Base-by-base conservation (phyloP, 1,140 invertebrate genomes). In the Bacillus rossius region DNA sequence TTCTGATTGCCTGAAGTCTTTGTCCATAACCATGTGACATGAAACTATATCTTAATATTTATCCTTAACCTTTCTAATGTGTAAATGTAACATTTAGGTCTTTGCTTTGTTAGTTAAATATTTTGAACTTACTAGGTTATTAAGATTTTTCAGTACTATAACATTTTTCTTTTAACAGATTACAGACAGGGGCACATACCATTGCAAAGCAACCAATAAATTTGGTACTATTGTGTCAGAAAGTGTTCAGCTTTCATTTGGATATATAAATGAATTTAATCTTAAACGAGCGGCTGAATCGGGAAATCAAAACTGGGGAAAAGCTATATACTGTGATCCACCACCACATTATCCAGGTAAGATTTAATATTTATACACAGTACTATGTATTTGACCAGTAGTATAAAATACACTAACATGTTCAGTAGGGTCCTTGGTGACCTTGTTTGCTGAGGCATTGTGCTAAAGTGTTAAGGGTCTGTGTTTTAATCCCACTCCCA, bases 231-330 rank as follows among this genome's bases (percentile, higher is more conserved):
- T 98, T 47, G 81, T 92, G 8, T 96, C 94, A 4, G 88, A 93
- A 71, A 92, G 86, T 68, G 91, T 94, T 0, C 78, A 87, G 60
- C 69, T 98, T 0, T 87, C 88, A 22, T 97, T 96, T 80, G 94
- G 92, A 20, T 94, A 88, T 69, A 94, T 96, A 60, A 81, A 87
- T 62, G 92, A 96, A 74, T 96, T 96, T 67, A 95, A 94, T 73
- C 78, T 92, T 55, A 91, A 92, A 71, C 80, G 94, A 52, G 85
- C 91, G 0, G 73, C 83, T 45, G 92, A 96, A 76, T 76, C 77
- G 55, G 93, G 91, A 26, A 87, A 90, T 68, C 87, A 94, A 72
- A 92, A 94, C 73, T 96, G 92, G 92, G 93, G 94, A 13, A 96
- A 95, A 79, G 86, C 89, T 0, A 84, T 97, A 61, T 91, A 86